A percentile compares a stretch with the other conserved stretches of the same genome.
Evolutionary conservation across 2,113 vertebrate species (phyloP).

Genomic region (Pluvianellus socialis): DNA sequence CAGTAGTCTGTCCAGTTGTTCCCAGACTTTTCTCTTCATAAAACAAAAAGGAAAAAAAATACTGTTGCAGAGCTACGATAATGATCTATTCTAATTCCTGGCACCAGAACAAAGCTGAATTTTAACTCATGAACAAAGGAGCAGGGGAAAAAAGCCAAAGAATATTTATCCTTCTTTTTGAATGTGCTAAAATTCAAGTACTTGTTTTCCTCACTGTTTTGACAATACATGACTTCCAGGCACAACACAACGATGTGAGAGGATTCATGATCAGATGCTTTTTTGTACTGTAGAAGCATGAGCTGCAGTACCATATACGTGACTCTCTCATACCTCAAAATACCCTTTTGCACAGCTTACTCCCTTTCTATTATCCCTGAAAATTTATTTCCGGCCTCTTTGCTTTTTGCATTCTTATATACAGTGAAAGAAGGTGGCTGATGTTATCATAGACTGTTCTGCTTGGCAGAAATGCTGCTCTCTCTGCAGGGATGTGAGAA

Average conservation of each 20-base stretch:
- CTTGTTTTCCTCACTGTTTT: background rate
- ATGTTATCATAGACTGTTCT: background rate
- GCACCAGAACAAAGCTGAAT: constrained; percentile 13
- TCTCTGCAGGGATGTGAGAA: background rate
- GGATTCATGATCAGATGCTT: background rate
- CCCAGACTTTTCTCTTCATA: background rate
- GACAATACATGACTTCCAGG: background rate
- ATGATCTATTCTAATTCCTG: constrained; percentile 1
- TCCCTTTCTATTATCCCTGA: background rate
- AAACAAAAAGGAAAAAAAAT: background rate
- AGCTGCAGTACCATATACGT: background rate
- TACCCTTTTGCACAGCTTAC: background rate
- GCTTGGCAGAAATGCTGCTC: background rate
- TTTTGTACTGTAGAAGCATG: background rate
- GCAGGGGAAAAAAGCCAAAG: background rate
- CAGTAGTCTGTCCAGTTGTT: background rate
- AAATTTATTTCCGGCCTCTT: background rate
- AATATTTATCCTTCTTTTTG: background rate
- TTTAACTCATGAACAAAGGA: background rate
- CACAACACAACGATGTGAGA: background rate
- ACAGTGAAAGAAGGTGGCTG: background rate
- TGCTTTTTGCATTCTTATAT: background rate
- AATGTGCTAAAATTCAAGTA: background rate
- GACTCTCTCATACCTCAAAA: background rate
- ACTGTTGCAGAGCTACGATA: background rate